Conservation (phyloP, 1,140 invertebrate species). For the Caenorhabditis elegans region DNA sequence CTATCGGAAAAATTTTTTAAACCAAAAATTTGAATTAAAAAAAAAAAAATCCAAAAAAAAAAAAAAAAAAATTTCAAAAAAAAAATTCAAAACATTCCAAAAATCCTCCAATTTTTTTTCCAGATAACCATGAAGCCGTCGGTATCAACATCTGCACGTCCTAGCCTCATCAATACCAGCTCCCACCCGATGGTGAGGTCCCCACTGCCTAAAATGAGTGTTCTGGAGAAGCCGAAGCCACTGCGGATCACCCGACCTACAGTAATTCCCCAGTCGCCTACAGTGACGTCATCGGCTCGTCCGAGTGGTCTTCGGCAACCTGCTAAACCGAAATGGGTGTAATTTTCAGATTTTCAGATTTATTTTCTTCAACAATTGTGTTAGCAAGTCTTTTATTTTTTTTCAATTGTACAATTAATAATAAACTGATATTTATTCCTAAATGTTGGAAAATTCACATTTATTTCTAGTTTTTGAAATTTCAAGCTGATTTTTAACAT, state of each 20-base stretch:
- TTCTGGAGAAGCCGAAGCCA: not conserved
- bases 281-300: not conserved
- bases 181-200: not conserved
- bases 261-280: not conserved
- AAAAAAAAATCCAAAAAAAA: too few species aligned
- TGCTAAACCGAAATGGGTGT: not conserved
- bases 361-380: too few species aligned
- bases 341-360: not conserved
- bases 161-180: conserved; percentile 41
- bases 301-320: not conserved
- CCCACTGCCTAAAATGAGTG: conserved; percentile 28
- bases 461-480: too few species aligned
- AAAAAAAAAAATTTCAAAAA: too few species aligned
- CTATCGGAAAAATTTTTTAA: too few species aligned
- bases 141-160: conserved; percentile 37
- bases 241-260: not conserved
- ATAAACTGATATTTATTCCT: too few species aligned
- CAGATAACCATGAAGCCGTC: conserved; percentile 18
- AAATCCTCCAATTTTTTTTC: not conserved
- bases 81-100: too few species aligned
- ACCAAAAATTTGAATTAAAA: too few species aligned
- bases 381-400: too few species aligned
- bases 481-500: too few species aligned
- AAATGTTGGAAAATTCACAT: too few species aligned
- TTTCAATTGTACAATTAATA: too few species aligned